Evolutionary conservation across 2,888 invertebrate species (phyloP), one percentile per base, ranked within the genome.

Genomic region (Silvanus unidentatus): DNA sequence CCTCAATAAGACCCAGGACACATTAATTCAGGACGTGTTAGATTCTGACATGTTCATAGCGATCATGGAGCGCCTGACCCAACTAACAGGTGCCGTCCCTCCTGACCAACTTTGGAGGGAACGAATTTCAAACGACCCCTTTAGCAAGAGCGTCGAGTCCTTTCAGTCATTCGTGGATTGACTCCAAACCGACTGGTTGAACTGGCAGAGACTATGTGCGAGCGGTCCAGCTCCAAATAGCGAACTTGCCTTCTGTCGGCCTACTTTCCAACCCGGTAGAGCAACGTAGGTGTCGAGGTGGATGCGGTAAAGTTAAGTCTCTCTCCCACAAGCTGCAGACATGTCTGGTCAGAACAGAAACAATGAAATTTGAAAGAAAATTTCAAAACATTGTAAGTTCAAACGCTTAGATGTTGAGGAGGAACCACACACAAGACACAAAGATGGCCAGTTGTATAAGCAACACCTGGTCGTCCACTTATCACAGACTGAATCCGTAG

Each of bases 181-280:
- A 30, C 29, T 9, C 12, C 11, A 11, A 32, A 22, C 40, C 40
- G 9, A 2, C 2, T 8, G 40, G 39, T 2, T 44, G 40, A 37
- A 29, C 53, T 1, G 57, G 59, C 0, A 22, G 47, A 1, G 62
- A 64, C 15, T 61, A 51, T 32, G 52, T 58, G 1, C 38, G 48
- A 6, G 40, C 47, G 0, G 41, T 51, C 16, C 51, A 51, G 1
- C 42, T 51, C 1, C 9, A 47, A n/a, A 41, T 44, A 1, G 39
- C 29, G 12, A 45, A 47, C 35, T 30, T 51, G 2, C 46, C 48
- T 2, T 42, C 44, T 0, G 30, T 14, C 12, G 45, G 36, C 13
- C 13, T 48, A 8, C 37, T 41, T 4, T 50, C 42, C 1, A 42
- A 30, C 13, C 43, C 47, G 1, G 15, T 32, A 6, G 39, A 45